Conservation (phyloP, 2,113 vertebrate genomes). For the Sander vitreus region DNA sequence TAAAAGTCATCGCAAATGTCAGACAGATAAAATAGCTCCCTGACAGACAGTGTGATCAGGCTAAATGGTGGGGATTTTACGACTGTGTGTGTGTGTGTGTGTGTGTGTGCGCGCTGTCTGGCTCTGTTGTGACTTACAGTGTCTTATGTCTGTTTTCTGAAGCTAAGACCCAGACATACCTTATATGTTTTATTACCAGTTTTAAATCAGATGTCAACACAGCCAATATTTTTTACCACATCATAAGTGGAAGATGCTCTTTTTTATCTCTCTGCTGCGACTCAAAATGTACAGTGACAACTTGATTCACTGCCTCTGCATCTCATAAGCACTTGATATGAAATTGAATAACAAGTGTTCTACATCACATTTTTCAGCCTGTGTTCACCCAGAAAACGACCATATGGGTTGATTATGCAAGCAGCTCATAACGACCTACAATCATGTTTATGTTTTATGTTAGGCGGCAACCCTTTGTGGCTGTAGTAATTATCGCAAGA, state of each 20-base stretch:
- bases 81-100: constrained; percentile 5
- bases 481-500: too few relatives aligned
- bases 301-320: constrained; percentile 7
- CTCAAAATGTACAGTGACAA: neutral
- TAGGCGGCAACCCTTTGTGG: too few relatives aligned
- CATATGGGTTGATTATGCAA: too few relatives aligned
- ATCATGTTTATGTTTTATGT: too few relatives aligned
- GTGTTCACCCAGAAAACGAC: too few relatives aligned
- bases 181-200: constrained; percentile 37
- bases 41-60: constrained; percentile 57
- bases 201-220: constrained; percentile 52
- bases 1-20: constrained; percentile 74
- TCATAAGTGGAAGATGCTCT: neutral
- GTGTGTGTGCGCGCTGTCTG: constrained; percentile 24
- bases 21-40: constrained; percentile 71
- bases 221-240: constrained; percentile 18
- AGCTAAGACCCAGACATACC: constrained; percentile 29
- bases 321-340: neutral
- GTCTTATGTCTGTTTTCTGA: constrained; percentile 27
- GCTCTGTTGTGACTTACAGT: constrained; percentile 22
- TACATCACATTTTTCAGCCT: neutral
- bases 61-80: constrained; percentile 51
- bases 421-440: too few relatives aligned
- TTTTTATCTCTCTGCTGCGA: constrained; percentile 5
- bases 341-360: neutral